These are phyloP conservation scores for Palythoa caribaeorum DNA, from an alignment of 92 coral and sea anemone species.

Conservation along the genomic window DNA sequence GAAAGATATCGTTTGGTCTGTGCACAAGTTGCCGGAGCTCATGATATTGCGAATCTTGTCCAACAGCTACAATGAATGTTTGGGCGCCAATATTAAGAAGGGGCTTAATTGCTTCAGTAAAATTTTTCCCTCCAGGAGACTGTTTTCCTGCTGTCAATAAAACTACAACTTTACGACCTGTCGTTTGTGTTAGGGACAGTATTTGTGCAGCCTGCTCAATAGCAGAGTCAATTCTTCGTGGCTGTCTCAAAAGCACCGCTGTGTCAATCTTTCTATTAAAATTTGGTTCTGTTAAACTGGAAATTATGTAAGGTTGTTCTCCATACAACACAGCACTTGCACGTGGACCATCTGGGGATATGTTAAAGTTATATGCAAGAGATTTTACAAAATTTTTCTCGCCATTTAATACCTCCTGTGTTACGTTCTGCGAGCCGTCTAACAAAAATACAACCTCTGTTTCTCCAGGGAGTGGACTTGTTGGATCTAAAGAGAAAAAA, in stretches of 20 bases:
- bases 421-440: constrained; percentile 79
- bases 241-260: constrained; percentile 46
- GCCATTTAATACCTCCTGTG: constrained; percentile 61
- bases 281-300: constrained; percentile 54
- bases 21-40: constrained; percentile 66
- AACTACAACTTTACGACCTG: constrained; percentile 79
- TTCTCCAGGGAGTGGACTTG: constrained; percentile 37
- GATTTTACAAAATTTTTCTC: constrained; percentile 81
- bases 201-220: constrained; percentile 65
- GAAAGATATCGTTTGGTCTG: constrained; percentile 37
- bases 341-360: constrained; percentile 56
- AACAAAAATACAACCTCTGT: constrained; percentile 79
- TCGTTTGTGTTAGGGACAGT: constrained; percentile 57
- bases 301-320: constrained; percentile 51
- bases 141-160: constrained; percentile 79
- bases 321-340: constrained; percentile 68
- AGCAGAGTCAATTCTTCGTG: constrained; percentile 75
- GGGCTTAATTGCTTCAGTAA: constrained; percentile 60
- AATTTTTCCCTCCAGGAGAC: constrained; percentile 26
- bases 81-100: constrained; percentile 76
- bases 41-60: constrained; percentile 59
- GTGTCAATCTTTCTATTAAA: constrained; percentile 53
- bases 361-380: constrained; percentile 64
- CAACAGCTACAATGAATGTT: constrained; percentile 73
- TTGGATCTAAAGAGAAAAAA: constrained; percentile 32